Evolutionary conservation across 2,888 invertebrate genomes (phyloP).

Genomic region (Phasia obesa): DNA sequence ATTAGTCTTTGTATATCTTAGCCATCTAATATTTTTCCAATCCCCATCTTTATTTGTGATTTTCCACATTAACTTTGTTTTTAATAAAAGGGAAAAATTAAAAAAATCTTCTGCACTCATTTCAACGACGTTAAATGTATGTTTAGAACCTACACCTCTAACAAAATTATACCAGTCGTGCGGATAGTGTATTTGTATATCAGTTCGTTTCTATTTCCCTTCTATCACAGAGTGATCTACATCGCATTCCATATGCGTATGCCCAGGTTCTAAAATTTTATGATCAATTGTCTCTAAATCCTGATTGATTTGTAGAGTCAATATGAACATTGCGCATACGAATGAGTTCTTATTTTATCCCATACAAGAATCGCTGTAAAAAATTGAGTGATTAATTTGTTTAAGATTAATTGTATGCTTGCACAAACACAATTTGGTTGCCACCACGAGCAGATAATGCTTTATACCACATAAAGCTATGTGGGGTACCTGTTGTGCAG

Average conservation of each 20-base stretch:
- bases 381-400: constrained; percentile 61
- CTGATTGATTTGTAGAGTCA: constrained; percentile 46
- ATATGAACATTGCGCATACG: constrained; percentile 68
- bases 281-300: constrained; percentile 63
- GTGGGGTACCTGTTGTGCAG: too few species aligned
- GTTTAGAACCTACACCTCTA: constrained; percentile 56
- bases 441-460: constrained; percentile 66
- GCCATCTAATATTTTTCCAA: constrained; percentile 66
- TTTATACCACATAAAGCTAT: constrained; percentile 72
- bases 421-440: constrained; percentile 70
- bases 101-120: constrained; percentile 62
- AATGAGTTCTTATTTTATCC: constrained; percentile 71
- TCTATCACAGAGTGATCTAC: constrained; percentile 60
- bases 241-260: constrained; percentile 60
- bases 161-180: constrained; percentile 55
- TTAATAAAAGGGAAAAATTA: constrained; percentile 50
- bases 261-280: too few species aligned
- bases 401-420: constrained; percentile 58
- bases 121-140: constrained; percentile 63
- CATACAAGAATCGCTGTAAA: constrained; percentile 70
- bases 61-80: constrained; percentile 65
- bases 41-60: constrained; percentile 57
- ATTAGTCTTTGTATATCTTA: too few species aligned
- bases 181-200: constrained; percentile 62
- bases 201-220: constrained; percentile 65